These are phyloP conservation scores for Drosophila sproati DNA, from an alignment of 1,140 invertebrate species.

Conservation along the genomic window DNA sequence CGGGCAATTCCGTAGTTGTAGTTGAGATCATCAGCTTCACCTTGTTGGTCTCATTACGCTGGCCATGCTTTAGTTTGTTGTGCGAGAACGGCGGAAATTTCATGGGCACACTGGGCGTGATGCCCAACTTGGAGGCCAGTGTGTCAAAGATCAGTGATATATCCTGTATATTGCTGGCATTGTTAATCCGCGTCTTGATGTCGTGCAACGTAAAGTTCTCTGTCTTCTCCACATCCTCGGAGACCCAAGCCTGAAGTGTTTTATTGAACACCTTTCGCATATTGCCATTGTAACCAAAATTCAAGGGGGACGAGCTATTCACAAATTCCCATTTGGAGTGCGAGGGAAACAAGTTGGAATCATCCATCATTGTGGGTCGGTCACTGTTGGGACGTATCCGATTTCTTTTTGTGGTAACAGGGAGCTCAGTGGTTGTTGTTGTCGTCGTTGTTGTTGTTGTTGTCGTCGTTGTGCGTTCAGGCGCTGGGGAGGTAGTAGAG, in stretches of 20 bases:
- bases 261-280: constrained; percentile 82
- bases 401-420: constrained; percentile 50
- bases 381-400: constrained; percentile 60
- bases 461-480: constrained; percentile 23
- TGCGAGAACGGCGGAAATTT: constrained; percentile 82
- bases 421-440: constrained; percentile 23
- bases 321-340: constrained; percentile 83
- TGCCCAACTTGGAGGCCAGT: constrained; percentile 81
- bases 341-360: constrained; percentile 79
- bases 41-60: constrained; percentile 58
- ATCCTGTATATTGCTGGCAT: constrained; percentile 82
- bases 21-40: constrained; percentile 35
- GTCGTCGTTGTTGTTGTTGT: constrained; percentile 27
- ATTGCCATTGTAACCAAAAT: constrained; percentile 62
- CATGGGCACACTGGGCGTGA: constrained; percentile 68
- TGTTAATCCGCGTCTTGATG: constrained; percentile 79
- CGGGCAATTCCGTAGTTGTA: constrained; percentile 31
- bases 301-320: constrained; percentile 66
- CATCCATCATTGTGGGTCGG: constrained; percentile 73
- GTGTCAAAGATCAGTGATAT: constrained; percentile 84
- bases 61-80: constrained; percentile 72
- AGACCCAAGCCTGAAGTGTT: constrained; percentile 82
- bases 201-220: constrained; percentile 74
- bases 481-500: constrained; percentile 6
- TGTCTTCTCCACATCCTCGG: constrained; percentile 76